A percentile compares a stretch with the other conserved stretches of the same genome.
These are phyloP conservation scores for Elymnias hypermnestra DNA, from an alignment of 1,140 invertebrate genomes.

Conservation along the genomic window DNA sequence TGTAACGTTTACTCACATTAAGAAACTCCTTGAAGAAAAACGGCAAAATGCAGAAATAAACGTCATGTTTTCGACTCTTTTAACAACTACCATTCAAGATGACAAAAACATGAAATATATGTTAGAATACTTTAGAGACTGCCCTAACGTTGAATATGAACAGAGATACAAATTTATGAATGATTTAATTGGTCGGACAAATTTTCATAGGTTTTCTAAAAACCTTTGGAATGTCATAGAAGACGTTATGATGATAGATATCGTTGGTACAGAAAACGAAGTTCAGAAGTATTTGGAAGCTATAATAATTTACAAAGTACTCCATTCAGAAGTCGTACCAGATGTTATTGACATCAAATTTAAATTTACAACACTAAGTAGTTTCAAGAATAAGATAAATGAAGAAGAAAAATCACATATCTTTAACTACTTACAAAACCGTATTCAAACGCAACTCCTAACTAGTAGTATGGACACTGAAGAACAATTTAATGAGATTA, in stretches of 20 bases:
- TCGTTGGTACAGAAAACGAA: constrained; percentile 23
- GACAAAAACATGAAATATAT: constrained; percentile 27
- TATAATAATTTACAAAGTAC: constrained; percentile 37
- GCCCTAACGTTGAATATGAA: constrained; percentile 24
- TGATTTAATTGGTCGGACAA: constrained; percentile 22
- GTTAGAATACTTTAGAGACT: constrained; percentile 37
- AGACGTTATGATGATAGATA: constrained; percentile 27
- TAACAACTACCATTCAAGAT: constrained; percentile 29
- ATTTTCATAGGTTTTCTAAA: constrained; percentile 30
- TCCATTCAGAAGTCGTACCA: constrained; percentile 29
- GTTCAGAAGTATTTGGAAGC: constrained; percentile 23
- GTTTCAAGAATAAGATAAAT: constrained; percentile 29
- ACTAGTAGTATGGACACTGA: constrained; percentile 19
- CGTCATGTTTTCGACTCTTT: constrained; percentile 32
- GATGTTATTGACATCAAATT: constrained; percentile 35
- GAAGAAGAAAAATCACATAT: constrained; percentile 32
- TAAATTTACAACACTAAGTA: constrained; percentile 33
- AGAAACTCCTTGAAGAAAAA: constrained; percentile 31
- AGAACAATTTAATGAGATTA: constrained; percentile 24
- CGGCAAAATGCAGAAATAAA: constrained; percentile 20
- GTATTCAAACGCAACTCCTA: constrained; percentile 21
- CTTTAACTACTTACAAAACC: constrained; percentile 39
- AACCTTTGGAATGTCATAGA: constrained; percentile 36
- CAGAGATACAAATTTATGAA: constrained; percentile 30
- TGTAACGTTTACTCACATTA: constrained; percentile 35